phyloP scores from a whole-genome alignment of 2,797 vertebrate genomes.

The Myotis planiceps region DNA sequence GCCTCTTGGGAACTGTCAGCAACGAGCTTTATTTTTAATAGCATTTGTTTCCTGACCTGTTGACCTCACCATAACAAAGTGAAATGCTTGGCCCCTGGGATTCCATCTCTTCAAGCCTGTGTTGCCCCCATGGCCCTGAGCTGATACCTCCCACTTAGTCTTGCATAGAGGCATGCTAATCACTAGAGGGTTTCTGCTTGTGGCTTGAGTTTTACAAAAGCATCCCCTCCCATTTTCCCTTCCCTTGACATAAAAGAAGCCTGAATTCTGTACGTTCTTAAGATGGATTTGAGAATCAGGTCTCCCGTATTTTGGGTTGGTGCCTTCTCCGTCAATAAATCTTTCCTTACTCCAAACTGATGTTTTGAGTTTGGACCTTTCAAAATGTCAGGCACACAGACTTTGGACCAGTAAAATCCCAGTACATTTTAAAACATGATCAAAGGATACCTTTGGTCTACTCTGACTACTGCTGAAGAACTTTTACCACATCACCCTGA shows the following conservation, averaged over 20 bases:
- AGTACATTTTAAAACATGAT: not conserved
- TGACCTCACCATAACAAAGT: not conserved
- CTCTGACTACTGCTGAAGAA: not conserved
- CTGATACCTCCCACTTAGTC: not conserved
- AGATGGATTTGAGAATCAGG: not conserved
- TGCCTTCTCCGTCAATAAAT: not conserved
- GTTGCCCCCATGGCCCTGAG: not conserved
- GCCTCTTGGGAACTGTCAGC: not conserved
- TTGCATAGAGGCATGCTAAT: not conserved
- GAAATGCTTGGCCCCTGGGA: not conserved
- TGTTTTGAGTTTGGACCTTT: not conserved
- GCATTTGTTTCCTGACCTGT: not conserved
- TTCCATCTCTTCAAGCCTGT: not conserved
- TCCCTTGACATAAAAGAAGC: not conserved
- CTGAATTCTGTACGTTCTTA: not conserved
- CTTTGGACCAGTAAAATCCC: not conserved
- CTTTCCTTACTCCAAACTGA: not conserved
- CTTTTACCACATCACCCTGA: not conserved
- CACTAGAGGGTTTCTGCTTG: not conserved
- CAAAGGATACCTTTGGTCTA: not conserved
- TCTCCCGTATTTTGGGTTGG: not conserved
- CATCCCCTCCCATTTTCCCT: not conserved
- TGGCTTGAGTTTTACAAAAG: not conserved
- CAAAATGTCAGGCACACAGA: not conserved
- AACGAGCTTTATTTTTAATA: not conserved